Evolutionary conservation across 2,797 vertebrate species (phyloP).

Genomic region (Varecia variegata): DNA sequence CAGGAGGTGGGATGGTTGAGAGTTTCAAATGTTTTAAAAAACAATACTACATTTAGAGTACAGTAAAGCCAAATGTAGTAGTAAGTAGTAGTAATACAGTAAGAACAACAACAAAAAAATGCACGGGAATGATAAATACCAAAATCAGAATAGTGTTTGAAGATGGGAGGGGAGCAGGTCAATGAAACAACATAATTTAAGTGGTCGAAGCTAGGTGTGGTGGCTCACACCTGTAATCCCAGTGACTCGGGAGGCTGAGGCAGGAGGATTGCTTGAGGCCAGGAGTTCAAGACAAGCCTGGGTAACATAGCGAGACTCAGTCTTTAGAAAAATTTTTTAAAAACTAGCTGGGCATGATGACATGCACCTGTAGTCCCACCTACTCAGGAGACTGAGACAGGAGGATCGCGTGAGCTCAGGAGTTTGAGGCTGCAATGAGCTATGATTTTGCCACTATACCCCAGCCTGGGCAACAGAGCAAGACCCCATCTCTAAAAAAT

Average conservation of each 20-base stretch:
- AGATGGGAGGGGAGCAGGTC: background rate
- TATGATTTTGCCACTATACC: background rate
- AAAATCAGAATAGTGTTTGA: slow-evolving; percentile 2
- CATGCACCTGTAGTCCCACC: background rate
- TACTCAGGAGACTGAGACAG: background rate
- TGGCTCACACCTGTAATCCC: background rate
- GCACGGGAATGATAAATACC: background rate
- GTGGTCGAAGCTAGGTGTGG: background rate
- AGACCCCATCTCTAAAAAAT: background rate
- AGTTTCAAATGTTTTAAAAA: background rate
- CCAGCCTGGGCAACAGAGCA: background rate
- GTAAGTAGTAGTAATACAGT: background rate
- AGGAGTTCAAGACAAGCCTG: background rate
- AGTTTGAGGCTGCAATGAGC: background rate
- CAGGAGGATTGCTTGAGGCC: background rate
- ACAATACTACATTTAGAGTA: background rate
- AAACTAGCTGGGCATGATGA: background rate
- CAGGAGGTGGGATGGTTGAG: background rate
- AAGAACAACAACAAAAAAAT: slow-evolving; percentile 12
- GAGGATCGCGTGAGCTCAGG: background rate
- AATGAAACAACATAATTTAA: background rate
- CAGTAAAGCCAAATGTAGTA: background rate
- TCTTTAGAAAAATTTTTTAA: background rate
- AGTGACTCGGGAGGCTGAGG: background rate
- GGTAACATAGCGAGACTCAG: background rate